Base-by-base conservation (phyloP, 2,888 invertebrate species). In the Fragum whitleyi region DNA sequence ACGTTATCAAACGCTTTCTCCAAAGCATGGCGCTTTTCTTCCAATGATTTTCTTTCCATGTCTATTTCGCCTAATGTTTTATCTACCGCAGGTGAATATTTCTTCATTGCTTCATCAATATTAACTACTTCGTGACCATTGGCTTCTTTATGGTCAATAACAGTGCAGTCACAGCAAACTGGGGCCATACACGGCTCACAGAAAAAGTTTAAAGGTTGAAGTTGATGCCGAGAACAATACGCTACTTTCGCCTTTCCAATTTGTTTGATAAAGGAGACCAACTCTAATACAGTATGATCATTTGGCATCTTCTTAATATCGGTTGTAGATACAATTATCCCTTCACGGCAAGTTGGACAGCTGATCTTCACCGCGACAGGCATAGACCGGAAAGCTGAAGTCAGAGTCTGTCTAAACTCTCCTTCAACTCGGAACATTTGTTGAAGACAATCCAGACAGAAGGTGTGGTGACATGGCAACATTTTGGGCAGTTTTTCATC, bases 381-480 rank as follows among this genome's bases (percentile, higher is more conserved):
- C 91, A 91, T 91, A 69, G 85, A 87, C 6, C 91, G 84, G 78
- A 91, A 92, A 2, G 90, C 92, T 1, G 90, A 90, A 7, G 90
- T 90, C 28, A 92, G 83, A 6, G 88, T 89, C 72, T 91, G 91
- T 19, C 92, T 79, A 74, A 89, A 91, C 75, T 92, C 92, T 2
- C 91, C 91, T 77, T 92, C 92, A 19, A 92, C 92, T 5, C 92
- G 87, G 79, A 91, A 91, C 91, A 92, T 91, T 85, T 93, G 92
- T 77, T 90, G 88, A 16, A 94, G 89, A 67, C 94, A 94, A 53
- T 92, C 92, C 75, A 93, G 87, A 81, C 94, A 94, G 87, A 94
- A 93, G 1, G 94, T 93, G 86, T 94, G 94, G 72, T 94, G 94
- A 77, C 94, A 94, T 21, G 93, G 92, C 21, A 94, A 86, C 89